Conservation (phyloP, 2,888 invertebrate species). For the Drosophila ustulata region DNA sequence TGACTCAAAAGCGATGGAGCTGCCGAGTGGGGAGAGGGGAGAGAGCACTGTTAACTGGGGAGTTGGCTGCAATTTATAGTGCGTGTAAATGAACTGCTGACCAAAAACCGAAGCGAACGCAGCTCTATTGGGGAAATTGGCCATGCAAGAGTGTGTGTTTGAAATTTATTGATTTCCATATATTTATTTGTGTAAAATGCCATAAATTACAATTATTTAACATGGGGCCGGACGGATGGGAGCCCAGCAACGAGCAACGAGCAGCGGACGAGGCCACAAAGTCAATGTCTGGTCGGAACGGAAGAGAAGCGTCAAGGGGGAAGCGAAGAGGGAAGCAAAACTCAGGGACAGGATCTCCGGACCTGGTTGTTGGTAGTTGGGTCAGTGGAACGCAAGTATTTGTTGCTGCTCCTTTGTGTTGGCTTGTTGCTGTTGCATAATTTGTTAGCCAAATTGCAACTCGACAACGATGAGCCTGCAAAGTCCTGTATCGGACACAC, state of each 20-base stretch:
- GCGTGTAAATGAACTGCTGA: conserved; percentile 64
- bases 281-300: conserved; percentile 48
- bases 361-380: conserved; percentile 54
- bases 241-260: background rate
- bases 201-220: conserved; percentile 81
- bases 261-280: conserved; percentile 32
- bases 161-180: conserved; percentile 78
- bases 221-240: conserved; percentile 54
- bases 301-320: background rate
- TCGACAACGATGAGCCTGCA: conserved; percentile 61
- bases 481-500: conserved; percentile 25
- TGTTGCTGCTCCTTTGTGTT: conserved; percentile 33
- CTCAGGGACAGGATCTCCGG: conserved; percentile 11
- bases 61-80: conserved; percentile 65
- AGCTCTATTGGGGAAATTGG: conserved; percentile 56
- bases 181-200: conserved; percentile 79
- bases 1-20: conserved; percentile 23
- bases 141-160: conserved; percentile 38
- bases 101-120: conserved; percentile 62
- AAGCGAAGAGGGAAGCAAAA: too few relatives aligned
- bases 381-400: conserved; percentile 58
- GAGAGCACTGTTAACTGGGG: background rate
- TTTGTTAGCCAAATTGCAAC: conserved; percentile 79
- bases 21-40: background rate
- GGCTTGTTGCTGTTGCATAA: conserved; percentile 69